Conservation (phyloP, 2,797 vertebrate genomes). For the Picus viridis region DNA sequence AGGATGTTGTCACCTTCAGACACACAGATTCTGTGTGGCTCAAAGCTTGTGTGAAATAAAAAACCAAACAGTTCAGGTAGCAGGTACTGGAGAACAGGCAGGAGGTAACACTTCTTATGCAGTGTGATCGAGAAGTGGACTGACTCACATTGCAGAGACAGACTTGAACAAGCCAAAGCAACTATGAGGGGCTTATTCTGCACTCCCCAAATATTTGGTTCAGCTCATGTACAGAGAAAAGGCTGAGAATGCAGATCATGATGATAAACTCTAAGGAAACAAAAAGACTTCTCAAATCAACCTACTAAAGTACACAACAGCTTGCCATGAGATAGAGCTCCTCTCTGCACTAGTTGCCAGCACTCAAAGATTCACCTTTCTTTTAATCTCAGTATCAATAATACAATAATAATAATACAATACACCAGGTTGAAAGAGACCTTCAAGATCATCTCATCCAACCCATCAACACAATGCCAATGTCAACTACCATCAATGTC, state of each 20-base stretch:
- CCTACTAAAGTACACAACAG: accelerated
- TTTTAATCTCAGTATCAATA: neutral
- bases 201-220: neutral
- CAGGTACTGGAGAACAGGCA: neutral
- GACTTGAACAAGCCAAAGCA: neutral
- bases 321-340: neutral
- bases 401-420: no score
- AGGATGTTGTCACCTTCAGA: neutral
- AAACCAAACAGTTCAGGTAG: neutral
- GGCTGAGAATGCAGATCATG: neutral
- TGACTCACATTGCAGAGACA: neutral
- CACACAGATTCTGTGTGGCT: neutral
- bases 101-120: neutral
- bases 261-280: accelerated
- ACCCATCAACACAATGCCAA: no score
- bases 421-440: no score
- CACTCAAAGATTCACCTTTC: neutral
- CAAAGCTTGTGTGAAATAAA: neutral
- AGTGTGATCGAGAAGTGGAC: neutral
- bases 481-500: neutral
- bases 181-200: accelerated
- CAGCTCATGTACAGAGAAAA: neutral
- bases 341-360: neutral
- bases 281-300: neutral
- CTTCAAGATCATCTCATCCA: no score